Evolutionary conservation across 2,113 vertebrate species (phyloP).

Genomic region (Colistium nudipinnis): DNA sequence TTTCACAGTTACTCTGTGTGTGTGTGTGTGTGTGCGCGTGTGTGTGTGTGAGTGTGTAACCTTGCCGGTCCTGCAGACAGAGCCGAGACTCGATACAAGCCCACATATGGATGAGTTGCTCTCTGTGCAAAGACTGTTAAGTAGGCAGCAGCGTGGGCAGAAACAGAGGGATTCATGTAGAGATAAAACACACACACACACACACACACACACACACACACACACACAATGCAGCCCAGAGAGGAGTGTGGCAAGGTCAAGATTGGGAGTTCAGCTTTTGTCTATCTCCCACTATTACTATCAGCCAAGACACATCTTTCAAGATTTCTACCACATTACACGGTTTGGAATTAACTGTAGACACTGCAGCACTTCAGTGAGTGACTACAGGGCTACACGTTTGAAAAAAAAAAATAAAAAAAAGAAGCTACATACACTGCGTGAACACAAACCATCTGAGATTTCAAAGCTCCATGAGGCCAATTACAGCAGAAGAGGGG

Average conservation of each 20-base stretch:
- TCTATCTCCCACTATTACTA: too few species aligned
- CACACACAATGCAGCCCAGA: neutral
- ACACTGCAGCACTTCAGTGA: too few species aligned
- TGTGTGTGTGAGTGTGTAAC: neutral
- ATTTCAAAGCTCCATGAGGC: constrained; percentile 18
- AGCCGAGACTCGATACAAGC: constrained; percentile 2
- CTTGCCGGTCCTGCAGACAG: neutral
- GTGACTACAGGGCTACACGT: too few species aligned
- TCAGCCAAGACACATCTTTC: too few species aligned
- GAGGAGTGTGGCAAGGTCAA: neutral
- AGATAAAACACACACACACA: too few species aligned
- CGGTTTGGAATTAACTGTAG: too few species aligned
- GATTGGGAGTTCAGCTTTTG: too few species aligned
- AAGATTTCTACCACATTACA: too few species aligned
- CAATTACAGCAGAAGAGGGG: constrained; percentile 6
- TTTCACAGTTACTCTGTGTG: neutral
- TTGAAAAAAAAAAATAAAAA: too few species aligned
- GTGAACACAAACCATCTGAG: neutral
- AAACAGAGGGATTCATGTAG: neutral
- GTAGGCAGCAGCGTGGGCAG: neutral
- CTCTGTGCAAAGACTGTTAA: neutral
- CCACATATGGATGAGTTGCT: neutral
- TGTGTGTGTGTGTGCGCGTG: neutral
- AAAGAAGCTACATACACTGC: too few species aligned
- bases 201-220: too few species aligned